These are phyloP conservation scores for Arothron firmamentum DNA, from an alignment of 2,113 vertebrate species.

Conservation along the genomic window DNA sequence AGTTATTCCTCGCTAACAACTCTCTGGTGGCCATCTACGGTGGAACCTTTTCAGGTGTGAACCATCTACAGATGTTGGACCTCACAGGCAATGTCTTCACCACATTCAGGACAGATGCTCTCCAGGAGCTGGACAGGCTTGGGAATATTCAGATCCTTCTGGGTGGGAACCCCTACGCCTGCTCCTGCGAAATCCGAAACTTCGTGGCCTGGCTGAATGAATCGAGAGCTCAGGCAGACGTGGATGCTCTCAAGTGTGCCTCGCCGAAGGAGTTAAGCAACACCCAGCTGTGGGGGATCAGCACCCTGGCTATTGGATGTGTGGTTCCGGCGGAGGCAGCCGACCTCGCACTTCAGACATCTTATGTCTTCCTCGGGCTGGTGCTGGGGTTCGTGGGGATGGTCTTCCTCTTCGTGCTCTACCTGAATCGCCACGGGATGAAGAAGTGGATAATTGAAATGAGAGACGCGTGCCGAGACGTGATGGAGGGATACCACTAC, in stretches of 20 bases:
- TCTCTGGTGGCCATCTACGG: slow-evolving; percentile 69
- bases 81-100: slow-evolving; percentile 67
- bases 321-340: slow-evolving; percentile 48
- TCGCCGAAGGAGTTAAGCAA: slow-evolving; percentile 53
- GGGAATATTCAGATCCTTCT: slow-evolving; percentile 62
- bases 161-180: slow-evolving; percentile 71
- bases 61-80: slow-evolving; percentile 68
- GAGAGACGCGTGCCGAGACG: slow-evolving; percentile 70
- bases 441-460: slow-evolving; percentile 73
- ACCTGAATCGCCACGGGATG: slow-evolving; percentile 78
- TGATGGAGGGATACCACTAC: slow-evolving; percentile 78
- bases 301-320: slow-evolving; percentile 58
- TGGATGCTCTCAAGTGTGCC: slow-evolving; percentile 61
- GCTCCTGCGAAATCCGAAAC: slow-evolving; percentile 67
- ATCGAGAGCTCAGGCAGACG: slow-evolving; percentile 62
- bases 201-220: slow-evolving; percentile 72
- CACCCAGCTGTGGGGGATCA: slow-evolving; percentile 46
- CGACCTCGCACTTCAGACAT: slow-evolving; percentile 71
- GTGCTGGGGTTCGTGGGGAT: slow-evolving; percentile 78
- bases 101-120: slow-evolving; percentile 52
- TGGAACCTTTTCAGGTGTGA: slow-evolving; percentile 70
- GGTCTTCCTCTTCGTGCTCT: slow-evolving; percentile 79
- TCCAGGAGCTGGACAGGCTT: slow-evolving; percentile 65
- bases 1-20: slow-evolving; percentile 73
- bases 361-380: slow-evolving; percentile 75